Conservation (phyloP, 2,797 vertebrate genomes). For the Gephyroberyx darwinii region DNA sequence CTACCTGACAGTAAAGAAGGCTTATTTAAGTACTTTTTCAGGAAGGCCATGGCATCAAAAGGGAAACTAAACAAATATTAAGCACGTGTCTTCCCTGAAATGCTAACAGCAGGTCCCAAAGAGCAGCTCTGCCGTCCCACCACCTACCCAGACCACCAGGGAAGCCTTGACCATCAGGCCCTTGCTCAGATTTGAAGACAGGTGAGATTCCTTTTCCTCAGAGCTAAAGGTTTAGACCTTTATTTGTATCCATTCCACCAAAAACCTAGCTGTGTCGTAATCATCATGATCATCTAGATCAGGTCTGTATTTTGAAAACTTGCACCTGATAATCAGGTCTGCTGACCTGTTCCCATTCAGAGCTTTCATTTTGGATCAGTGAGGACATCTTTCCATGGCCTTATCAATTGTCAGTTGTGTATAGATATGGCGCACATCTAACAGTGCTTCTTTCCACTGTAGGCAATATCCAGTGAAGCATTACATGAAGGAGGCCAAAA, state of each 20-base stretch:
- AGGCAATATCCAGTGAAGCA: constrained; percentile 87
- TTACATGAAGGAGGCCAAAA: constrained; percentile 93
- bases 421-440: not conserved
- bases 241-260: too few relatives aligned
- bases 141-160: constrained; percentile 81
- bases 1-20: not conserved
- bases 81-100: constrained; percentile 16
- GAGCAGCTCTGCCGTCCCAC: constrained; percentile 70
- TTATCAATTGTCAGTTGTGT: not conserved
- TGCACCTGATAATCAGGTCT: too few relatives aligned
- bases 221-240: too few relatives aligned
- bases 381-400: not conserved
- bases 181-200: constrained; percentile 80
- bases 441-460: constrained; percentile 9
- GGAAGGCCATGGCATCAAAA: not conserved
- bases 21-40: not conserved
- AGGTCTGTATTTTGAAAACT: too few relatives aligned
- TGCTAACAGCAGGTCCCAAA: constrained; percentile 77
- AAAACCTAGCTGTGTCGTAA: too few relatives aligned
- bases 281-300: too few relatives aligned
- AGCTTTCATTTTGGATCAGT: not conserved
- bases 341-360: too few relatives aligned
- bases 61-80: not conserved
- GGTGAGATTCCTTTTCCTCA: constrained; percentile 73
- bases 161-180: constrained; percentile 80